phyloP scores from a whole-genome alignment of 2,797 vertebrate species.

The Nyctalus aviator region DNA sequence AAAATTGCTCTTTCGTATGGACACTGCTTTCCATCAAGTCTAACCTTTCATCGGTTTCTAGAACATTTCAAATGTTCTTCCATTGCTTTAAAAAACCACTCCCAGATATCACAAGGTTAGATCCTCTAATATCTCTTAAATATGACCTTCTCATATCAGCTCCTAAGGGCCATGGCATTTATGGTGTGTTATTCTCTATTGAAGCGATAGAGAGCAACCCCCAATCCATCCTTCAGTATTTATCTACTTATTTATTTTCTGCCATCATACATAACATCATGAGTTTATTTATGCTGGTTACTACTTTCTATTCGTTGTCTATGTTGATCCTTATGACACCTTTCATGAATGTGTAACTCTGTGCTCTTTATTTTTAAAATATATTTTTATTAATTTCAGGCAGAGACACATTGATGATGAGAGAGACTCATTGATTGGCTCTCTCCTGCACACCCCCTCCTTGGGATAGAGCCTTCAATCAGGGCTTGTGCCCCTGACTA shows the following conservation, averaged over 20 bases:
- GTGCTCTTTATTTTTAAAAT: neutral
- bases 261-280: neutral
- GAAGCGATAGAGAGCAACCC: neutral
- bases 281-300: neutral
- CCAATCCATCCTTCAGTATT: neutral
- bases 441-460: no score
- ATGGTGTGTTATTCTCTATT: neutral
- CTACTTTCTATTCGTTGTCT: neutral
- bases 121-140: neutral
- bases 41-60: neutral
- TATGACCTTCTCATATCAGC: neutral
- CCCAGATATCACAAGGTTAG: neutral
- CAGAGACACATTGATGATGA: no score
- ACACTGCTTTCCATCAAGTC: neutral
- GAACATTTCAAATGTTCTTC: neutral
- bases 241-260: neutral
- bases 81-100: neutral
- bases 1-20: neutral
- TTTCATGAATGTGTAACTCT: neutral
- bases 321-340: neutral
- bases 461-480: no score
- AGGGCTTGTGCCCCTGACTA: no score
- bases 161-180: neutral
- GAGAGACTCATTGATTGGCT: no score
- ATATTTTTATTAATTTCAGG: no score